Conservation (phyloP, 2,888 invertebrate genomes). For the Pheosia tremula region DNA sequence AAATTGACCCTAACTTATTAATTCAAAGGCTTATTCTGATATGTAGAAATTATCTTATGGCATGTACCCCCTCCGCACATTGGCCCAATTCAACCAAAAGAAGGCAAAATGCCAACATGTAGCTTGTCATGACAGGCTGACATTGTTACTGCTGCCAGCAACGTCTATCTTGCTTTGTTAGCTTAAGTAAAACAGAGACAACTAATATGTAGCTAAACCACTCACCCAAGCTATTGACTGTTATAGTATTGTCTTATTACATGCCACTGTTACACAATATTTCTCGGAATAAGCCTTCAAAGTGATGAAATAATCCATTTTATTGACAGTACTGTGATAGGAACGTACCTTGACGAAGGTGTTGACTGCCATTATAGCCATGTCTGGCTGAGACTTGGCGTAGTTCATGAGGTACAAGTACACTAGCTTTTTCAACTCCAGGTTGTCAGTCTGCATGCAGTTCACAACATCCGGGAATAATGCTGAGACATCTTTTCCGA, state of each 20-base stretch:
- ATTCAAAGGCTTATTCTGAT: constrained; percentile 9
- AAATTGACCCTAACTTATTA: constrained; percentile 6
- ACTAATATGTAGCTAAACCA: no score
- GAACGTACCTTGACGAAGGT: constrained; percentile 98
- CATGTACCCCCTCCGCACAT: no score
- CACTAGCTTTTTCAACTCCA: constrained; percentile 99
- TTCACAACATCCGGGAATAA: constrained; percentile 99
- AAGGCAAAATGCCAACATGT: no score
- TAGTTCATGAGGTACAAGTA: constrained; percentile 99
- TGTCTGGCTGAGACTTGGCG: constrained; percentile 99
- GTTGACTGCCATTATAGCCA: constrained; percentile 99
- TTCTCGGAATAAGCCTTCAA: constrained; percentile 27
- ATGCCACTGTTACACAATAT: not conserved
- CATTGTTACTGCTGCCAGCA: no score
- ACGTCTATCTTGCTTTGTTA: no score
- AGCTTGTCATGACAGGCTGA: no score
- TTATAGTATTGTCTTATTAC: no score
- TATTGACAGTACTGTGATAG: not conserved
- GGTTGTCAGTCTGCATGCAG: constrained; percentile 99
- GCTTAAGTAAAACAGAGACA: no score
- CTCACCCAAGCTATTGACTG: no score
- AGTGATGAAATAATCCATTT: constrained; percentile 9
- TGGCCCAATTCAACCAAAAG: no score
- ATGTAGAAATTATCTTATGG: no score
- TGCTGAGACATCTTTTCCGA: constrained; percentile 99